Evolutionary conservation across 2,797 vertebrate genomes (phyloP).

Genomic region (Rhynchonycteris naso): DNA sequence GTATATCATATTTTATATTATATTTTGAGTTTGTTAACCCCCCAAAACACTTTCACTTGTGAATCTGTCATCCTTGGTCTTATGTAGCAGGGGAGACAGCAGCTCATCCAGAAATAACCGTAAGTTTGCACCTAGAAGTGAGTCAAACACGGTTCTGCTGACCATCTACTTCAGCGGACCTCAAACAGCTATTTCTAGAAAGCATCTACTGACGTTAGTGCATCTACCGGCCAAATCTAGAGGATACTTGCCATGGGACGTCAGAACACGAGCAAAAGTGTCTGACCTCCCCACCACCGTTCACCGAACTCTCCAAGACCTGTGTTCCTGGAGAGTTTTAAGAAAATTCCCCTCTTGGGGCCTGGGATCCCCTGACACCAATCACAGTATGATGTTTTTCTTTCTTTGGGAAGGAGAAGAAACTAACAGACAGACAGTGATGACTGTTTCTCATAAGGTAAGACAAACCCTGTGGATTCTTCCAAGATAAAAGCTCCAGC

Average conservation of each 20-base stretch:
- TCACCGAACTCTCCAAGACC: not conserved
- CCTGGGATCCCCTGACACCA: not conserved
- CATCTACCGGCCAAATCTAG: not conserved
- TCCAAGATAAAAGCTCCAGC: not conserved
- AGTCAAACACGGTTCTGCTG: not conserved
- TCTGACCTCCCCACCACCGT: too few relatives aligned
- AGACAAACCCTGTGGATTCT: not conserved
- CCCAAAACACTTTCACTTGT: not conserved
- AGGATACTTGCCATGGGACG: not conserved
- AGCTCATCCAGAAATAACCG: not conserved
- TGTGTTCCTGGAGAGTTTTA: not conserved
- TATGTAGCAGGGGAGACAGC: not conserved
- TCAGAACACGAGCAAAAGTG: not conserved
- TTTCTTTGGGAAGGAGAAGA: not conserved
- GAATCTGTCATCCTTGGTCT: not conserved
- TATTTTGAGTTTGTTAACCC: not conserved
- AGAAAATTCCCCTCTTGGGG: not conserved
- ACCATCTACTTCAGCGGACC: not conserved
- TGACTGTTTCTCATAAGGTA: not conserved
- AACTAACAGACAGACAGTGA: not conserved
- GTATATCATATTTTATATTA: rapidly evolving
- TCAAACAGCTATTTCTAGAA: not conserved
- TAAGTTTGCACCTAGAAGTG: not conserved
- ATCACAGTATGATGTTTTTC: not conserved
- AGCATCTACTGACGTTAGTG: not conserved